Base-by-base conservation (phyloP, 2,113 vertebrate species). In the Psittacus erithacus region DNA sequence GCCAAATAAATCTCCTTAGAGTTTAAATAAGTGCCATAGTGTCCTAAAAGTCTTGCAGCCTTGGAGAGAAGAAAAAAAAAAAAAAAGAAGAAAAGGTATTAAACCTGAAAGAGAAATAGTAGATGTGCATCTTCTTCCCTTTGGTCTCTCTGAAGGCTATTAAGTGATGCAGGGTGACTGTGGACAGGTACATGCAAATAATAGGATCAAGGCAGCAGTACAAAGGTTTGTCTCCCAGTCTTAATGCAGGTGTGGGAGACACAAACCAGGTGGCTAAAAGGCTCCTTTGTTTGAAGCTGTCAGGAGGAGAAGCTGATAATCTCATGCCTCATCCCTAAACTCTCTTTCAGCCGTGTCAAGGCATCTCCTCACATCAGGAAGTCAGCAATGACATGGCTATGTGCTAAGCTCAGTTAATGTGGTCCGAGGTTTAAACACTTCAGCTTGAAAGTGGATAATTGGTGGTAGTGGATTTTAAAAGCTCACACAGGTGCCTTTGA, bases 361-460 rank as follows among this genome's bases (percentile, higher is more conserved):
- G 96, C 98, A 98, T 98, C 96, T 97, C 97, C 96, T 98, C 97
- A 97, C 98, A 98, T 98, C 97, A 98, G 98, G 98, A 98, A 98
- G 98, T 98, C 98, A 93, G 95, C 97, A 98, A 97, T 98, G 98
- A 98, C 98, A 98, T 96, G 98, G 97, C 98, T 98, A 97, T 98
- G 97, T 97, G 97, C 98, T 98, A 98, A 98, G 98, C 98, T 97
- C 98, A 86, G 95, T 98, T 98, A 98, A 98, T 97, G 97, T 98
- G 98, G 97, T 97, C 97, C 89, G 92, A 96, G 98, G 97, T 98
- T 97, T 98, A 98, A 98, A 98, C 97, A 98, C 97, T 99, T 98
- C 98, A 98, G 97, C 97, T 98, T 98, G 97, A 98, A 99, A 99
- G 99, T 98, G 98, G 98, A 98, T 99, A 99, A 99, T 99, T 99